Evolutionary conservation across 2,888 invertebrate genomes (phyloP).

Genomic region (Pantelozetes paolii): DNA sequence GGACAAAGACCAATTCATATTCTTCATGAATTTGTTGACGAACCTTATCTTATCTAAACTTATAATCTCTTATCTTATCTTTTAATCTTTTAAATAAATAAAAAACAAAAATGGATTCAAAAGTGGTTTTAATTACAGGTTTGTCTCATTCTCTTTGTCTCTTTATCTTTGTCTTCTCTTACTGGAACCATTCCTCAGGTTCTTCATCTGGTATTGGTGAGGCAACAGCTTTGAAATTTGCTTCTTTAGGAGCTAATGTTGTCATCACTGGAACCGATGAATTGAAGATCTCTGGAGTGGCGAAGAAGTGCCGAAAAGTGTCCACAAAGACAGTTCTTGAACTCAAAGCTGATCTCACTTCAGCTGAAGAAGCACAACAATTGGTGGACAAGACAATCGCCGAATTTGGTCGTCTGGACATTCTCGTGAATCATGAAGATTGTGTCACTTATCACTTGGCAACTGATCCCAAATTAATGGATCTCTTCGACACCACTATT

Average conservation of each 20-base stretch:
- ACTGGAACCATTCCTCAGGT: no score
- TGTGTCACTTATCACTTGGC: background rate
- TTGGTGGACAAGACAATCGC: background rate
- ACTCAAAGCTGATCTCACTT: background rate
- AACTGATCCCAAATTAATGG: background rate
- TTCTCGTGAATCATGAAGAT: conserved; percentile 22
- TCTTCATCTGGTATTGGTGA: conserved; percentile 17
- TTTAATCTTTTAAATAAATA: no score
- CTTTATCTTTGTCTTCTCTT: background rate
- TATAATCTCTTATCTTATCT: no score
- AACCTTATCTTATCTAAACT: no score
- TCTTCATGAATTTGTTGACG: no score
- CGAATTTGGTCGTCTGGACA: conserved; percentile 3
- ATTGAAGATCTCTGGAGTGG: background rate
- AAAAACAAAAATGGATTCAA: no score
- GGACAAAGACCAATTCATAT: background rate
- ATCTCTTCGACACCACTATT: background rate
- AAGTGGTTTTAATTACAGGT: background rate
- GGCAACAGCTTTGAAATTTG: background rate
- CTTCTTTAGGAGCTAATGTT: background rate
- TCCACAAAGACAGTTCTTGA: background rate
- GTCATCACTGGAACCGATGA: conserved; percentile 17
- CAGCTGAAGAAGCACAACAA: background rate
- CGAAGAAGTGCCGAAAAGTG: background rate
- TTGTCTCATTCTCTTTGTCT: background rate